phyloP scores from a whole-genome alignment of 2,888 invertebrate genomes.

The Myopa tessellatipennis region DNA sequence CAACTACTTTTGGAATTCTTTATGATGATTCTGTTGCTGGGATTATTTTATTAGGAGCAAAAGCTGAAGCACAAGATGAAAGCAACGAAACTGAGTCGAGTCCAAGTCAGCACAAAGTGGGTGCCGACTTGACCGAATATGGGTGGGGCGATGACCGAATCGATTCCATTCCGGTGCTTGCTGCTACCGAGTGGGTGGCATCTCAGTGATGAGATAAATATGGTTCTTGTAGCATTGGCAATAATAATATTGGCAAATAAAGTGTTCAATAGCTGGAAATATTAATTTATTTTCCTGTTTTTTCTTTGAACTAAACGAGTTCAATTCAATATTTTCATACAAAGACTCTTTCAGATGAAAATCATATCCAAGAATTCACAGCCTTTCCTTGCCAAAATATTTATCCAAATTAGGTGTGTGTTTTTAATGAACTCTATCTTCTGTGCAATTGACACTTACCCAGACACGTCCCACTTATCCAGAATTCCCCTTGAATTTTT shows the following conservation, averaged over 20 bases:
- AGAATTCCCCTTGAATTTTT: too few species aligned
- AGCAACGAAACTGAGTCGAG: background rate
- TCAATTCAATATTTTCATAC: background rate
- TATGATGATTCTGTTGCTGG: slow-evolving; percentile 66
- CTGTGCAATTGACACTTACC: too few species aligned
- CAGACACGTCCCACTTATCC: too few species aligned
- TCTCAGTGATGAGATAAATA: too few species aligned
- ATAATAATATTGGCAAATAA: slow-evolving; percentile 3
- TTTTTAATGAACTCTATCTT: too few species aligned
- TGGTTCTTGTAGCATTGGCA: background rate
- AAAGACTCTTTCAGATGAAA: too few species aligned
- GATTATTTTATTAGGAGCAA: slow-evolving; percentile 65
- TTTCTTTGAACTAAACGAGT: slow-evolving; percentile 20
- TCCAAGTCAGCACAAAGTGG: background rate
- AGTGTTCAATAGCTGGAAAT: slow-evolving; percentile 39
- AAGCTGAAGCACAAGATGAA: slow-evolving; percentile 10
- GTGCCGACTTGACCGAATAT: too few species aligned
- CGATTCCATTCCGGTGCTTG: background rate
- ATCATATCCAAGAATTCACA: too few species aligned
- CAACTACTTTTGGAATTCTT: slow-evolving; percentile 58
- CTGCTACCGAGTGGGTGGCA: background rate
- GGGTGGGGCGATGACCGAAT: too few species aligned
- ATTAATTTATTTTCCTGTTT: slow-evolving; percentile 39
- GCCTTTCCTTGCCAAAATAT: too few species aligned
- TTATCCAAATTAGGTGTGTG: too few species aligned